Evolutionary conservation across 2,113 vertebrate genomes (phyloP), one percentile per base, ranked within the genome.

Genomic region (Apteryx owenii): DNA sequence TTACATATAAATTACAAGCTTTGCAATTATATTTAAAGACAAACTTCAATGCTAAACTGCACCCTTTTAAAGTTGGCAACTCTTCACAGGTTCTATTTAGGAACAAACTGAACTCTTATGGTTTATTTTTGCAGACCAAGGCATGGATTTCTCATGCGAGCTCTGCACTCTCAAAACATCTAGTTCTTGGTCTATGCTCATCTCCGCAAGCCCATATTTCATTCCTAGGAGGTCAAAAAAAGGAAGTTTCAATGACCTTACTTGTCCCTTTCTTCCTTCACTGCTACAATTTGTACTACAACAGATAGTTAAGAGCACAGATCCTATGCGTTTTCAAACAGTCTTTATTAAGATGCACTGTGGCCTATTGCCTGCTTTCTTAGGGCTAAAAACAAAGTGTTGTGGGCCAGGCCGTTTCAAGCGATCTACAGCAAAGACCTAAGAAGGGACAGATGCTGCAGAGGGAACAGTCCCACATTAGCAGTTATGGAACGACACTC

Each of bases 291-390:
- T 50, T 58, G 69, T 62, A 62, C 53, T n/a, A 17, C 58, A 88
- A 4, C 6, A 7, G 22, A 46, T 4, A 61, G 36, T 46, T 25
- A n/a, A 68, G 19, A 17, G 36, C 2, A 17, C 5, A 72, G n/a
- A 36, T 12, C 51, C 1, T 0, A 1, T 73, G 12, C 0, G 0
- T 56, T 69, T 75, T 84, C 78, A 76, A 5, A 31, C 12, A 64
- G n/a, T 6, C 64, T 14, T 78, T 46, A 58, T 12, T 42, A 65
- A 33, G 10, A 40, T 71, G 40, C 10, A 36, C 1, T 56, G 33
- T 22, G 11, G 28, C 3, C 0, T 36, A 70, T 9, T 36, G 26
- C 21, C 50, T 53, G 50, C 36, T 40, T 40, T 54, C 20, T 22
- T 9, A 54, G 36, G 38, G 48, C 50, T 42, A 40, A 66, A 53